A percentile compares a stretch with the other conserved stretches of the same genome.
Conservation (phyloP, 2,888 invertebrate species). For the Drosophila antonietae region DNA sequence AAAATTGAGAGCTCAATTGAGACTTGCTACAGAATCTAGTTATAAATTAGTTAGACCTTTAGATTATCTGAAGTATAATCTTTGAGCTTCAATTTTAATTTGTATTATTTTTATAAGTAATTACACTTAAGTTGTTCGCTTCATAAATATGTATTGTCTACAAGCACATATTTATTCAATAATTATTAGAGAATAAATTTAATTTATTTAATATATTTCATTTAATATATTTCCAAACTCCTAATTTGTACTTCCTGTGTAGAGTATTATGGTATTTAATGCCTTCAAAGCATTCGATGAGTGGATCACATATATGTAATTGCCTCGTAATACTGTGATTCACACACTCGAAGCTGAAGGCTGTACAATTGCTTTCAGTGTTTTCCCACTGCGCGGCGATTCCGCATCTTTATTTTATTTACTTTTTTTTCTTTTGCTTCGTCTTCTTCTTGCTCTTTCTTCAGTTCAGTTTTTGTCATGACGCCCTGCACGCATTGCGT, state of each 20-base stretch:
- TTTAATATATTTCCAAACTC: not conserved
- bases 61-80: too few species aligned
- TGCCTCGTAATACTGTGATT: conserved; percentile 8
- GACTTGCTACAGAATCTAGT: too few species aligned
- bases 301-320: not conserved
- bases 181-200: not conserved
- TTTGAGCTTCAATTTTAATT: too few species aligned
- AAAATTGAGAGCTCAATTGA: too few species aligned
- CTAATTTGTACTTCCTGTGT: not conserved
- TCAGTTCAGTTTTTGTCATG: conserved; percentile 24
- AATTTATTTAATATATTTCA: too few species aligned
- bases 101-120: too few species aligned
- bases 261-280: not conserved
- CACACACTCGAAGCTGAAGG: conserved; percentile 13
- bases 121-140: too few species aligned
- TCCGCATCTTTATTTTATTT: conserved; percentile 15
- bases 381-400: conserved; percentile 5
- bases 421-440: not conserved
- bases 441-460: not conserved
- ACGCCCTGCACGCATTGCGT: conserved; percentile 59
- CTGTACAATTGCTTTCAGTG: conserved; percentile 1
- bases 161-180: too few species aligned
- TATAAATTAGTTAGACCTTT: too few species aligned
- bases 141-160: too few species aligned
- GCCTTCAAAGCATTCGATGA: not conserved